Percentiles rank a stretch among this genome's conserved stretches.
Evolutionary conservation across 2,888 invertebrate species (phyloP).

Genomic region (Drosophila rellima): DNA sequence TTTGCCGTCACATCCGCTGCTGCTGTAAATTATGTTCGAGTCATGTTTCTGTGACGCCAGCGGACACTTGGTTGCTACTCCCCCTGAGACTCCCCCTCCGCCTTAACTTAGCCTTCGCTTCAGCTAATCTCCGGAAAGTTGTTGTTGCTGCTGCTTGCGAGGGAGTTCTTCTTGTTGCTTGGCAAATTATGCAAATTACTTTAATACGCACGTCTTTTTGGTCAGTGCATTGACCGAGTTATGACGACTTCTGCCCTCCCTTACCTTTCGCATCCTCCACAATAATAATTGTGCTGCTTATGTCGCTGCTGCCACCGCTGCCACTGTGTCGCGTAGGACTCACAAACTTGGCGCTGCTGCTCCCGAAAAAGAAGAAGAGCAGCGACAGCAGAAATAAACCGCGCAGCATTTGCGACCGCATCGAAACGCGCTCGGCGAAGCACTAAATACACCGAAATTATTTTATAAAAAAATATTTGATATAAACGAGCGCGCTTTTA

Average conservation of each 20-base stretch:
- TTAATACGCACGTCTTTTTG: conserved; percentile 60
- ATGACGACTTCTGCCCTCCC: background rate
- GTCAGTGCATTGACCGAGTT: conserved; percentile 72
- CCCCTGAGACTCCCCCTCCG: background rate
- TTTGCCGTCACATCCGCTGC: conserved; percentile 68
- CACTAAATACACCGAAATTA: conserved; percentile 35
- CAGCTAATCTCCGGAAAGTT: conserved; percentile 55
- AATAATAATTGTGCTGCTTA: conserved; percentile 85
- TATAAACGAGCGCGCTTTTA: conserved; percentile 41
- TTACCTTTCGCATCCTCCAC: conserved; percentile 86
- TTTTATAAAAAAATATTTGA: conserved; percentile 13
- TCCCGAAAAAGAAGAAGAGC: conserved; percentile 20
- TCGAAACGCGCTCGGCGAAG: conserved; percentile 44
- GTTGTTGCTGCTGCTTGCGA: conserved; percentile 11
- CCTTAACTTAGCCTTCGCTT: conserved; percentile 33
- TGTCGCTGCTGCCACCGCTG: conserved; percentile 59
- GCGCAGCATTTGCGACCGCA: conserved; percentile 43
- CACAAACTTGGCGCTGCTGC: conserved; percentile 64
- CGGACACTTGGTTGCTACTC: conserved; percentile 36
- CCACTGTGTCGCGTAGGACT: conserved; percentile 69
- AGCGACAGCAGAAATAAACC: conserved; percentile 27
- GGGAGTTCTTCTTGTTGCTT: conserved; percentile 14
- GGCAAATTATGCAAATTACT: conserved; percentile 77
- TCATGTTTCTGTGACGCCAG: conserved; percentile 65
- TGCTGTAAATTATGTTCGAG: conserved; percentile 80